Conservation (phyloP, 2,888 invertebrate species). For the Sthenelais limicola region DNA sequence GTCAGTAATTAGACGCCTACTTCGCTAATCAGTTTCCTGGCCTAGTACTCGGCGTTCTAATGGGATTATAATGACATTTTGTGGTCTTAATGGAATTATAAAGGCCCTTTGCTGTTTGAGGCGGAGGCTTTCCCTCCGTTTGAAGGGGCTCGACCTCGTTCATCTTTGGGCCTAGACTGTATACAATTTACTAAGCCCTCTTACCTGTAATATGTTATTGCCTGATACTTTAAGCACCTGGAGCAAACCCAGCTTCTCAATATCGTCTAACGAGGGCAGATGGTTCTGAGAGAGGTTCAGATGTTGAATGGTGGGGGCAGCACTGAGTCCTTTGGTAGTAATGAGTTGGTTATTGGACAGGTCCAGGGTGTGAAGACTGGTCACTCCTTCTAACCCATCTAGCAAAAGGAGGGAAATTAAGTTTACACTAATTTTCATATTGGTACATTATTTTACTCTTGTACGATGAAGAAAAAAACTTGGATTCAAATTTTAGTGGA, state of each 20-base stretch:
- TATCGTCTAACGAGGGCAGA: conserved; percentile 59
- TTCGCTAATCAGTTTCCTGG: too few species aligned
- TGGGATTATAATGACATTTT: too few species aligned
- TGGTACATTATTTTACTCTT: too few species aligned
- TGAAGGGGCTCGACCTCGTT: not conserved
- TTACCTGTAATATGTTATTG: conserved; percentile 66
- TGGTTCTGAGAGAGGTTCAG: conserved; percentile 67
- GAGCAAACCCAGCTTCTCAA: conserved; percentile 62
- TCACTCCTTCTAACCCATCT: conserved; percentile 61
- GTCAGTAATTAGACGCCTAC: too few species aligned
- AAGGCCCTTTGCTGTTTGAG: too few species aligned
- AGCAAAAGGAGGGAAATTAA: too few species aligned
- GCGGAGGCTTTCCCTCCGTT: too few species aligned
- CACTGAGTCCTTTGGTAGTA: conserved; percentile 59
- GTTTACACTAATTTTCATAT: too few species aligned
- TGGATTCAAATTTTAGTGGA: too few species aligned
- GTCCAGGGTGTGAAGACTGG: conserved; percentile 61
- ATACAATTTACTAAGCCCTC: not conserved
- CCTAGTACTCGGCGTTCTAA: too few species aligned
- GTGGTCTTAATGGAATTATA: too few species aligned
- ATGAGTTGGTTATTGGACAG: conserved; percentile 67
- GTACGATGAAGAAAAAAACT: too few species aligned
- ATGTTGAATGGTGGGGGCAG: conserved; percentile 61
- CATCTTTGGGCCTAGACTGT: not conserved
- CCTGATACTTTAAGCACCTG: conserved; percentile 57